These are phyloP conservation scores for Myotis pilosus DNA, from an alignment of 2,797 vertebrate species.

Conservation along the genomic window DNA sequence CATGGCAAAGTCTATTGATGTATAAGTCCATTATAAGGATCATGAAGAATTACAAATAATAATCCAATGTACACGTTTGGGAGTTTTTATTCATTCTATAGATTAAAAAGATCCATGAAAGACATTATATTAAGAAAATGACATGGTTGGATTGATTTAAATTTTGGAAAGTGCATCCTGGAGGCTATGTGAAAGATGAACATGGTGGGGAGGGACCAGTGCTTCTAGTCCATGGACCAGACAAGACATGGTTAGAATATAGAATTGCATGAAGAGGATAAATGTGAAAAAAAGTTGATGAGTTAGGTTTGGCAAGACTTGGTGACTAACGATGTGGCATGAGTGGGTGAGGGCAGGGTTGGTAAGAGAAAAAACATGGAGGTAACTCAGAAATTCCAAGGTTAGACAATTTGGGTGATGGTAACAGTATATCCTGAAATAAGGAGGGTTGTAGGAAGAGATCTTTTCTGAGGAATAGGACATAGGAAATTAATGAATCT, in stretches of 20 bases:
- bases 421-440: neutral
- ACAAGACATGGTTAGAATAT: neutral
- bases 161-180: neutral
- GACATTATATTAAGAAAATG: neutral
- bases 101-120: neutral
- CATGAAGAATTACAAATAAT: neutral
- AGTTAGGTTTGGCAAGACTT: constrained; percentile 11
- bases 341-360: neutral
- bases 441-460: neutral
- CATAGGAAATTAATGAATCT: neutral
- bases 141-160: constrained; percentile 9
- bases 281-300: neutral
- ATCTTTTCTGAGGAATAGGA: neutral
- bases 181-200: neutral
- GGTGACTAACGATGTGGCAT: neutral
- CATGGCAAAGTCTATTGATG: neutral
- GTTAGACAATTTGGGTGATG: neutral
- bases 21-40: neutral
- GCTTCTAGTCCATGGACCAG: neutral
- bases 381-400: neutral
- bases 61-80: neutral
- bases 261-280: neutral
- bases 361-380: neutral
- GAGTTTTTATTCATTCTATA: neutral
- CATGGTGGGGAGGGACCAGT: neutral